A percentile compares a stretch with the other conserved stretches of the same genome.
phyloP scores from a whole-genome alignment of 2,888 invertebrate genomes.

The Agrotis puta region DNA sequence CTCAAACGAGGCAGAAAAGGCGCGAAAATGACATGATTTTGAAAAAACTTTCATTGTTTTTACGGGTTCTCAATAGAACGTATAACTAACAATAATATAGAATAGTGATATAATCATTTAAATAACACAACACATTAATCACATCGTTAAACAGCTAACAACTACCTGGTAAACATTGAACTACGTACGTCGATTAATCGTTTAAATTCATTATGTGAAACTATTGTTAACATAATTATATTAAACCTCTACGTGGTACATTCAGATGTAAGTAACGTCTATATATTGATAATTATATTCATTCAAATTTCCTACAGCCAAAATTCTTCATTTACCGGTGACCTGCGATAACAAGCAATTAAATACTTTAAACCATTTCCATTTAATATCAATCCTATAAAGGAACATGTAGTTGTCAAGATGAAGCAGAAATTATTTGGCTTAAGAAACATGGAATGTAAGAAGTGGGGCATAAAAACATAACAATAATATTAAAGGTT shows the following conservation, averaged over 20 bases:
- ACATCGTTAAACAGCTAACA: constrained; percentile 56
- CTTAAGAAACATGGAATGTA: constrained; percentile 37
- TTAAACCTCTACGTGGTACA: constrained; percentile 51
- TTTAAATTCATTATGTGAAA: constrained; percentile 42
- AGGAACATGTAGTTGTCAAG: constrained; percentile 60
- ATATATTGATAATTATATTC: constrained; percentile 29
- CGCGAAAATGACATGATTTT: constrained; percentile 29
- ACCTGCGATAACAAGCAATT: constrained; percentile 10
- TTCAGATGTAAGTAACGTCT: constrained; percentile 28
- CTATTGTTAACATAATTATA: constrained; percentile 55
- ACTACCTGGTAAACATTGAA: constrained; percentile 54
- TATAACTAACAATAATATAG: constrained; percentile 54
- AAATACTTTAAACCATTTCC: constrained; percentile 29
- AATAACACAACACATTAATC: constrained; percentile 56
- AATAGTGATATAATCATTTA: constrained; percentile 44
- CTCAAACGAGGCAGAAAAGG: constrained; percentile 22
- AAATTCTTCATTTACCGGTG: constrained; percentile 18
- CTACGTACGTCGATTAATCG: constrained; percentile 44
- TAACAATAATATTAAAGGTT: constrained; percentile 7
- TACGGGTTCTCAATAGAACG: constrained; percentile 53
- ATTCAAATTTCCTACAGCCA: constrained; percentile 37
- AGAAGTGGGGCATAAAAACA: constrained; percentile 6
- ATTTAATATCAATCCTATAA: constrained; percentile 32
- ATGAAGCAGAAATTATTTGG: constrained; percentile 41
- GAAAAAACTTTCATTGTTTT: constrained; percentile 41